Evolutionary conservation across 1,140 invertebrate species (phyloP), one percentile per base, ranked within the genome.

Genomic region (Subanguina moxae): DNA sequence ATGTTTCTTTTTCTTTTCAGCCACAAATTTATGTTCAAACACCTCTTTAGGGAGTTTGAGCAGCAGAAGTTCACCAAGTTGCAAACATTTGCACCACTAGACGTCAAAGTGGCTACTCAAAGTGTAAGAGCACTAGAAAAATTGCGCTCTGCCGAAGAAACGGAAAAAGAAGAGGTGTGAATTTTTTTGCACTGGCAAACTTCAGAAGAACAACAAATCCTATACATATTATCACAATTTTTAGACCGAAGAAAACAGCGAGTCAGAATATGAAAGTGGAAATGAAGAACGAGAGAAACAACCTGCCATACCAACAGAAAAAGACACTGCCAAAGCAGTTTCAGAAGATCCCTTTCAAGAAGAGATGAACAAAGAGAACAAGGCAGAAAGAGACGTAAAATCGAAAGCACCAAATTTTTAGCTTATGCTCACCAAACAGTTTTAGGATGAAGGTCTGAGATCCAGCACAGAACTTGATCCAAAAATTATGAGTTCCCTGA

Each of bases 331-430:
- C 8, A 52, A 52, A 52, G 48, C 48, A 21, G 48, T 43, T 30
- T 32, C 58, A 19, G 58, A 61, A 30, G 58, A 61, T 30, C 58
- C 58, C 3, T 61, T 61, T 25, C 58, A 61, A 30, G 58, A 30
- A 52, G 48, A 52, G 48, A 52, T 52, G 23, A 52, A 52, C 32
- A 38, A 38, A 38, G 3, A 11, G 32, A 11, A 38, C 11, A 38
- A 38, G 3, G 32, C 32, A 5, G 32, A 38, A 38, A 38, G 3
- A 38, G 3, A 38, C 3, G 32, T 38, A 11, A 38, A 38, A 38
- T 38, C 11, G 11, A 11, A 11, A 38, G 3, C 3, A 38, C 3
- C 3, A 38, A 38, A 38, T 3, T 38, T 5, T 38, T n/a, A n/a
- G 11, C 32, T 56, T 56, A 5, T 56, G 21, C 13, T 5, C 28